Percentiles rank a stretch among this genome's conserved stretches.
Evolutionary conservation across 2,888 invertebrate genomes (phyloP).

Genomic region (Thyatira batis): DNA sequence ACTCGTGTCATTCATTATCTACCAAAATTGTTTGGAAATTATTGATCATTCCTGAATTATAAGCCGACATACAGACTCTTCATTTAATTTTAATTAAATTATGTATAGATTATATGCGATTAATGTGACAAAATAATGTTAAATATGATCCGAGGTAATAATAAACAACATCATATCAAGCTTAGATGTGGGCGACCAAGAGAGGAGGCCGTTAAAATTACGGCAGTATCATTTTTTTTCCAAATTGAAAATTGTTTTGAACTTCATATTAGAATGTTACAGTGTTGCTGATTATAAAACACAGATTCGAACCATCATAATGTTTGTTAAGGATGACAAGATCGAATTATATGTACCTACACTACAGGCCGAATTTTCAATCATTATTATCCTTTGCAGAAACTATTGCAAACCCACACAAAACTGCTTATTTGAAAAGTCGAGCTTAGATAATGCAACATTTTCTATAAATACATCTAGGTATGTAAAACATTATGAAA

Average conservation of each 20-base stretch:
- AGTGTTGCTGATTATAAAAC: not conserved
- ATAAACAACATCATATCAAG: too few species aligned
- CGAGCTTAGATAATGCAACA: not conserved
- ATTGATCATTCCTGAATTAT: too few species aligned
- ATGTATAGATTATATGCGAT: too few species aligned
- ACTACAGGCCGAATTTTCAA: not conserved
- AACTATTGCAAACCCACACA: not conserved
- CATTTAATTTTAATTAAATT: too few species aligned
- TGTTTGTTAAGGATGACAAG: conserved; percentile 4
- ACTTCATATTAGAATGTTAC: not conserved
- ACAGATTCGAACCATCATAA: conserved; percentile 2
- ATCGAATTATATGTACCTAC: not conserved
- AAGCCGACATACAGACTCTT: too few species aligned
- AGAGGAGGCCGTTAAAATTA: too few species aligned
- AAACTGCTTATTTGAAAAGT: not conserved
- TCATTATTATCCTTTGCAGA: not conserved
- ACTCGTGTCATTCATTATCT: too few species aligned
- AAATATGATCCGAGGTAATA: too few species aligned
- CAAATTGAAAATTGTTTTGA: not conserved
- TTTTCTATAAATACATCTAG: not conserved
- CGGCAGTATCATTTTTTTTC: too few species aligned
- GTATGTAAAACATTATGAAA: not conserved
- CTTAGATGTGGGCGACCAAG: too few species aligned
- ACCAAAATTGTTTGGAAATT: too few species aligned
- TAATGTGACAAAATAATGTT: too few species aligned